Base-by-base conservation (phyloP, 2,113 vertebrate genomes). In the Aphelocoma coerulescens region DNA sequence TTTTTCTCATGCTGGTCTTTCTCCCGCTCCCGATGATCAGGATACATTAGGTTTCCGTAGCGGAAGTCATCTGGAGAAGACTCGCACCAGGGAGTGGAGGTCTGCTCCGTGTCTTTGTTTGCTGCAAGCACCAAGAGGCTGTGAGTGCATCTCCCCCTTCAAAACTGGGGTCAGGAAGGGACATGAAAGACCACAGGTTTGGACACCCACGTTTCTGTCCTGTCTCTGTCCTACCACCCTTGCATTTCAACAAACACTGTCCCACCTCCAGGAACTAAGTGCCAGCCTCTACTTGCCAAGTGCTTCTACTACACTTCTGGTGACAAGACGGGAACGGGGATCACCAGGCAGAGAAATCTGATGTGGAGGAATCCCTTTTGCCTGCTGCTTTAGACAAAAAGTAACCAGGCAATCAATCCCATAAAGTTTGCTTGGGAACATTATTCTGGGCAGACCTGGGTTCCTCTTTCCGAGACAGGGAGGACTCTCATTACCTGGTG, bases 1-100 rank as follows among this genome's bases (percentile, higher is more conserved):
- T 99, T 99, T 97, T 99, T 99, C 95, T 99, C 99, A 16, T 99
- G 99, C 93, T 99, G 99, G 81, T 99, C 99, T 14, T 98, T 98
- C 92, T 99, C 99, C 5, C 99, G 98, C 54, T 99, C 99, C 10
- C 99, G 98, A 3, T 98, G 99, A 22, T 99, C 99, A 0, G 97
- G 86, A 82, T 98, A 98, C 8, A 88, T 97, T 12, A 98, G 98
- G 97, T 98, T 99, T 74, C 98, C 97, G 0, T 98, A 98, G 94
- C 99, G 99, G 77, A 98, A 98, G 26, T 99, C 99, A 23, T 99
- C 99, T 0, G 99, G 99, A 2, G 99, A 99, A 27, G 99, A 98
- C 44, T 99, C 99, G 0, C 98, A 98, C 99, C 99, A 99, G 9
- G 98, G 98, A n/a, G 93, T 97, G 66, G 92, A 96, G 2, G 88